A percentile compares a stretch with the other conserved stretches of the same genome.
Conservation (phyloP, 2,797 vertebrate genomes). For the Zalophus californianus region DNA sequence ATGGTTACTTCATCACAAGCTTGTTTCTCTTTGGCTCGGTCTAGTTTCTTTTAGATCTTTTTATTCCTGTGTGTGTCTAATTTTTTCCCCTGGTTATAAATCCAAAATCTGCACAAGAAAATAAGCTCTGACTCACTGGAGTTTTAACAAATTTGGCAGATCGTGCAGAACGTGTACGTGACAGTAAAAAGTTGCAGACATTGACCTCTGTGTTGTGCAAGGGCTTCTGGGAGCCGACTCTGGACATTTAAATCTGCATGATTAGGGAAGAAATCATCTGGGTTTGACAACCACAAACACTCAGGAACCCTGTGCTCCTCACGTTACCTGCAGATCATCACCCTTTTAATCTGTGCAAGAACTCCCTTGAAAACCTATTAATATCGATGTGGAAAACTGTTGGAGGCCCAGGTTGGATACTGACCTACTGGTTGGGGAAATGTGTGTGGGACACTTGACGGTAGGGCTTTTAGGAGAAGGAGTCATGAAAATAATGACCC, state of each 20-base stretch:
- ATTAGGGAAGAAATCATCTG: not conserved
- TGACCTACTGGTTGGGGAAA: not conserved
- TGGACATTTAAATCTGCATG: not conserved
- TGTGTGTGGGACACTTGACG: not conserved
- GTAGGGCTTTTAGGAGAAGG: not conserved
- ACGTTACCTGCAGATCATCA: not conserved
- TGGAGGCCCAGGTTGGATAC: not conserved
- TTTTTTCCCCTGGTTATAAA: not conserved
- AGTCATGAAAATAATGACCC: not conserved
- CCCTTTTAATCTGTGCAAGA: not conserved
- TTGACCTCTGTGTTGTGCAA: not conserved
- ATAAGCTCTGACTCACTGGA: not conserved
- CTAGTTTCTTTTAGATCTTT: not conserved
- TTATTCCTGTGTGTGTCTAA: not conserved
- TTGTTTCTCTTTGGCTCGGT: not conserved
- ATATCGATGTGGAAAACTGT: not conserved
- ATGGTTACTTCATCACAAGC: not conserved
- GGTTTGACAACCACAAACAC: not conserved
- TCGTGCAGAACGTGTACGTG: rapidly evolving
- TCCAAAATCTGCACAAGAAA: not conserved
- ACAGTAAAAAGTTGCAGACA: not conserved
- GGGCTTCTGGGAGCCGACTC: not conserved
- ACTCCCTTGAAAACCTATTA: not conserved
- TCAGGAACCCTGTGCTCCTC: not conserved
- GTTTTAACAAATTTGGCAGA: not conserved